Evolutionary conservation across 2,888 invertebrate genomes (phyloP), one percentile per base, ranked within the genome.

Genomic region (Drepana falcataria): DNA sequence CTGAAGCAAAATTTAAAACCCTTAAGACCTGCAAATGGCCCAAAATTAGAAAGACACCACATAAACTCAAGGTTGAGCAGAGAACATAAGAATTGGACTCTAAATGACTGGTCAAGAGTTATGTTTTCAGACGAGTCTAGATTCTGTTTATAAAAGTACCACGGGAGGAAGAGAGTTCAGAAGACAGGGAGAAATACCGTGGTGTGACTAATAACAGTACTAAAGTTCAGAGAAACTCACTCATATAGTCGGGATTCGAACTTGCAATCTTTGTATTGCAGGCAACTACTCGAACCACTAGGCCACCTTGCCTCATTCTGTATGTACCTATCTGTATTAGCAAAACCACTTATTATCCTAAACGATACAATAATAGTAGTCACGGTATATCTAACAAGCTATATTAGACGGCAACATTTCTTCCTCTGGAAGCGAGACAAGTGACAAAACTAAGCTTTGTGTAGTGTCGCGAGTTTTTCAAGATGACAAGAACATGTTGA

Each of bases 401-500:
- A 44, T 44, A 40, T 40, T 40, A 40, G 49, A 49, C 49, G 35
- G 49, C 40, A 51, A 51, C 51, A 51, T 40, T 51, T 40, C 34
- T 40, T 35, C 21, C 21, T 49, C 21, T 47, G 47, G 35, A 52
- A 49, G 56, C 55, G 56, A 62, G 58, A 37, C 58, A 57, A 55
- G 61, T 47, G 52, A 49, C 55, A 56, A 49, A 56, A 47, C 59
- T 58, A 55, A 57, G 54, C 53, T 55, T 61, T 66, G 61, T 65
- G 55, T 56, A 34, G 40, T 51, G 51, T 41, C 51, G 51, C 40
- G 49, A 52, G 37, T 55, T 55, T 56, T 61, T 65, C 58, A 64
- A 64, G 64, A 63, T 59, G 61, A 59, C 63, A 59, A 52, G 61
- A 63, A 65, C 68, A 66, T 65, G 66, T 63, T 61, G 57, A 58